Evolutionary conservation across 2,797 vertebrate genomes (phyloP).

Genomic region (Psittacula echo): DNA sequence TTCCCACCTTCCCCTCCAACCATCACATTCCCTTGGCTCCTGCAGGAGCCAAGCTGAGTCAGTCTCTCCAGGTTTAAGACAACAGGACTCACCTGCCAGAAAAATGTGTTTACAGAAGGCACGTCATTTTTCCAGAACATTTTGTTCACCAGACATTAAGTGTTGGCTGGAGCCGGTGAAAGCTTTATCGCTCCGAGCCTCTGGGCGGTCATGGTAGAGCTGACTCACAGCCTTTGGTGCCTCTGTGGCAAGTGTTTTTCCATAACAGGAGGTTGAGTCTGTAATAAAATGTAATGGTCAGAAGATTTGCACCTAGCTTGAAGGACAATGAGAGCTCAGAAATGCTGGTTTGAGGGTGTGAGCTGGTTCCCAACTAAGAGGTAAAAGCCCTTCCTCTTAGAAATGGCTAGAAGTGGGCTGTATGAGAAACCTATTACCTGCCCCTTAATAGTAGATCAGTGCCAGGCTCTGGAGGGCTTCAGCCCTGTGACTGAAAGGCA

Average conservation of each 20-base stretch:
- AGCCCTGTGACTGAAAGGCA: neutral
- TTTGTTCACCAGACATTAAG: neutral
- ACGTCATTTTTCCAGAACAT: neutral
- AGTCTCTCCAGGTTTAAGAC: neutral
- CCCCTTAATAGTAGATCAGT: neutral
- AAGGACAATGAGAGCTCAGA: neutral
- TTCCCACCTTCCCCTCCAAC: neutral
- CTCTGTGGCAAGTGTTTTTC: neutral
- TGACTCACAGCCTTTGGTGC: neutral
- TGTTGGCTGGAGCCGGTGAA: neutral
- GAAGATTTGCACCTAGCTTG: fast-evolving
- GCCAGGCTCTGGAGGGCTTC: neutral
- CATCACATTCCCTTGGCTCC: neutral
- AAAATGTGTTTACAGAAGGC: neutral
- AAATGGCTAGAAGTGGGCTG: neutral
- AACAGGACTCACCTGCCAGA: neutral
- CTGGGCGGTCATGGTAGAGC: neutral
- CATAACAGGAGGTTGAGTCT: neutral
- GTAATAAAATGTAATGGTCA: neutral
- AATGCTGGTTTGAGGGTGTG: fast-evolving
- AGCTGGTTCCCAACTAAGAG: neutral
- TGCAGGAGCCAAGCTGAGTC: neutral
- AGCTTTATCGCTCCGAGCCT: neutral
- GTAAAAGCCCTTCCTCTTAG: neutral
- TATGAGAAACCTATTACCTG: neutral